A percentile compares a stretch with the other conserved stretches of the same genome.
These are phyloP conservation scores for Ommatoiulus sabulosus DNA, from an alignment of 2,888 invertebrate species.

Conservation along the genomic window DNA sequence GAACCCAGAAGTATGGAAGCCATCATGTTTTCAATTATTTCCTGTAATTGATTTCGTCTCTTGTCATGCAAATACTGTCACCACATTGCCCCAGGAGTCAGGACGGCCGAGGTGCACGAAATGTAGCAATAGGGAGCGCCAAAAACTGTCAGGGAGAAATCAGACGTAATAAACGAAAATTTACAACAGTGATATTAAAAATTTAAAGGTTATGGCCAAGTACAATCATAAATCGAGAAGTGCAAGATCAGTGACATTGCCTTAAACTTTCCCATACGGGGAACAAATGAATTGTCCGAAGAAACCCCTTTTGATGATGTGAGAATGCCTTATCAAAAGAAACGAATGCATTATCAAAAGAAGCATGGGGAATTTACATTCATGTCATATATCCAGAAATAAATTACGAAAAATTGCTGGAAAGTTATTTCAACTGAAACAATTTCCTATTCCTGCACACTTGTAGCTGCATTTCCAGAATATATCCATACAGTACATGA, in stretches of 20 bases:
- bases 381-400: no score
- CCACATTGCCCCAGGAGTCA: background rate
- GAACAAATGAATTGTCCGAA: no score
- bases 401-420: no score
- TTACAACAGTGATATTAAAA: background rate
- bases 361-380: no score
- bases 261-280: background rate
- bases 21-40: constrained; percentile 19
- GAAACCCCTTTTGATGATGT: no score
- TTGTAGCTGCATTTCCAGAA: no score
- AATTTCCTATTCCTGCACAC: no score
- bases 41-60: constrained; percentile 10
- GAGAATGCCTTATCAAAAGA: no score
- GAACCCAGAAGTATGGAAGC: constrained; percentile 18
- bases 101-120: background rate
- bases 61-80: constrained; percentile 27
- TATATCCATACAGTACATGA: no score
- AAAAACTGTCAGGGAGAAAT: background rate
- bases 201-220: background rate
- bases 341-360: no score
- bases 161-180: background rate
- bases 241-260: background rate
- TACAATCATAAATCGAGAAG: no score
- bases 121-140: constrained; percentile 9
- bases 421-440: no score